Evolutionary conservation across 2,888 invertebrate genomes (phyloP), one percentile per base, ranked within the genome.

Genomic region (Lasioglossum leucozonium): DNA sequence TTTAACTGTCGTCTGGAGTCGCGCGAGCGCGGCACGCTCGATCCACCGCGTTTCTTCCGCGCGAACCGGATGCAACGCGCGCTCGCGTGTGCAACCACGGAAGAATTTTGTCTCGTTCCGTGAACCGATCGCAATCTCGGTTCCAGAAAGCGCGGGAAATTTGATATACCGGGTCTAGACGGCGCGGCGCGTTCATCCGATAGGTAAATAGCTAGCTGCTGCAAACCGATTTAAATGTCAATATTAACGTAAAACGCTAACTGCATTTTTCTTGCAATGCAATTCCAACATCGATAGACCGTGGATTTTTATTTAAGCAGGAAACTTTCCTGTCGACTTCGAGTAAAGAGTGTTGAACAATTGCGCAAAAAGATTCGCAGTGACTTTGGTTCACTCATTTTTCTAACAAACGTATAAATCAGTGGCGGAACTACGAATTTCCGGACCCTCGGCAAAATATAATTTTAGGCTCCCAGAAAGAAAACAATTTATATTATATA

Each of bases 1-100:
- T 76, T 75, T 65, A 80, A 58, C 72, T 67, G 72, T 72, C 37
- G n/a, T 22, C 30, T 55, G 26, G 6, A n/a, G 71, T 72, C 62
- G n/a, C 42, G 13, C 22, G 16, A 16, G 11, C 65, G 65, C 65
- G 1, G 65, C 22, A 30, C 40, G 51, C 42, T 44, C 55, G 55
- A 69, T 40, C 30, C 65, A 30, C 22, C 22, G 72, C 34, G 72
- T 72, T 72, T 22, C 18, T 72, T 42, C 34, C 71, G 18, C 42
- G 40, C 77, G 37, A 18, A 34, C 16, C 22, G 30, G 30, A 75
- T 74, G 37, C n/a, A 10, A 10, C 58, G 58, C 22, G n/a, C 51
- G 51, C 22, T 6, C 22, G 51, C 30, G 34, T 5, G 2, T 16
- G 62, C 30, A 18, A 30, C 8, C 26, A 16, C 65, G 65, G 8